Conservation (phyloP, 1,140 invertebrate genomes). For the Metaphire vulgaris region DNA sequence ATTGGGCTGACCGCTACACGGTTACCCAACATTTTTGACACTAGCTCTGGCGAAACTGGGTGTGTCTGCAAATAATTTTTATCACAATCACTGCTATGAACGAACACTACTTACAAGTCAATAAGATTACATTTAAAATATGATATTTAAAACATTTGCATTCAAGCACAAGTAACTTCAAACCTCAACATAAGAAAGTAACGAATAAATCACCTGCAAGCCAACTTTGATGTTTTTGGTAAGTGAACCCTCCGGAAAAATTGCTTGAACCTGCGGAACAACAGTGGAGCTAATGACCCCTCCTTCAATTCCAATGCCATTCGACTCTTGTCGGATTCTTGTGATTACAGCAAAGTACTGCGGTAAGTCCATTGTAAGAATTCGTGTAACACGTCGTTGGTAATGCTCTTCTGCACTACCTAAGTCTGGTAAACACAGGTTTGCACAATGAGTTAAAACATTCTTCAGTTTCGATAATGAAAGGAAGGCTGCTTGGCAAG, state of each 20-base stretch:
- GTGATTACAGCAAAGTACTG: constrained; percentile 98
- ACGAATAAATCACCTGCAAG: constrained; percentile 86
- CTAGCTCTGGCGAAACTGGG: constrained; percentile 90
- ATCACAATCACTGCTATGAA: too few relatives aligned
- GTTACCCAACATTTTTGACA: constrained; percentile 90
- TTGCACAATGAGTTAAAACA: too few relatives aligned
- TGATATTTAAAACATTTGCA: too few relatives aligned
- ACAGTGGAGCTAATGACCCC: constrained; percentile 97
- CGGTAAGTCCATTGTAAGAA: constrained; percentile 95
- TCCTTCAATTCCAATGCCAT: constrained; percentile 94
- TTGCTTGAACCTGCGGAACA: constrained; percentile 97
- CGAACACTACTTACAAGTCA: too few relatives aligned
- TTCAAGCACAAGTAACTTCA: too few relatives aligned
- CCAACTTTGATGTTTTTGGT: constrained; percentile 99
- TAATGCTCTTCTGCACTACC: constrained; percentile 78
- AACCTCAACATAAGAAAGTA: too few relatives aligned
- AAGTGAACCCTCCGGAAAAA: constrained; percentile 95
- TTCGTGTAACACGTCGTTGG: constrained; percentile 82
- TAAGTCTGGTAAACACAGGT: too few relatives aligned
- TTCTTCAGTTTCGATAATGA: too few relatives aligned
- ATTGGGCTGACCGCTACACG: constrained; percentile 97
- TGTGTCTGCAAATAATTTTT: constrained; percentile 77
- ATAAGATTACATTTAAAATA: too few relatives aligned
- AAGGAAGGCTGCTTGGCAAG: too few relatives aligned
- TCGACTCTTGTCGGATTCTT: constrained; percentile 89